These are phyloP conservation scores for Trachythela sp. DNA, from an alignment of 64 coral and sea anemone species.

Conservation along the genomic window DNA sequence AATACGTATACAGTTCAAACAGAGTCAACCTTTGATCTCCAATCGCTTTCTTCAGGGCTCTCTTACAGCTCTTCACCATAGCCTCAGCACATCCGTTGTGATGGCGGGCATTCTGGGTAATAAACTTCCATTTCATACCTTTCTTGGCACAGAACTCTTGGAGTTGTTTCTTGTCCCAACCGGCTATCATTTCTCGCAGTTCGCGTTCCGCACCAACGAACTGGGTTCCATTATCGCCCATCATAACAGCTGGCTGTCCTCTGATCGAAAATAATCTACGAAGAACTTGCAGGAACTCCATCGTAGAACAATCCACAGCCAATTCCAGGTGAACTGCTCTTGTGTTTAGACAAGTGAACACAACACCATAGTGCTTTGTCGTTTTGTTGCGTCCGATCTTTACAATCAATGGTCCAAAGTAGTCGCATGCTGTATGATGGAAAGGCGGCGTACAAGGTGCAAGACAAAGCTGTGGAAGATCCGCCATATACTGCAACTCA, in stretches of 20 bases:
- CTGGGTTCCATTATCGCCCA: constrained; percentile 45
- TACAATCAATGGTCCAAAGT: constrained; percentile 32
- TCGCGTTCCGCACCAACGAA: constrained; percentile 29
- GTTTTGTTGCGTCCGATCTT: constrained; percentile 20
- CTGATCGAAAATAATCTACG: constrained; percentile 41
- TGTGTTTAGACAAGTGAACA: constrained; percentile 47
- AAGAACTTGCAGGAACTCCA: constrained; percentile 53
- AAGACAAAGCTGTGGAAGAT: not conserved
- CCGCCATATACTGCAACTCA: not conserved
- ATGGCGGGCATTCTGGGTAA: constrained; percentile 13
- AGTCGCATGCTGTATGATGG: constrained; percentile 26
- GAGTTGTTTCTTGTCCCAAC: constrained; percentile 1
- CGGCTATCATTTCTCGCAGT: constrained; percentile 16
- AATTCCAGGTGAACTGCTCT: constrained; percentile 43
- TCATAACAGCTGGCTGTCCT: constrained; percentile 27
- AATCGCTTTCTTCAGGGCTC: constrained; percentile 27
- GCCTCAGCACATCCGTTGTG: constrained; percentile 23
- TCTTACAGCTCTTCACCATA: constrained; percentile 37
- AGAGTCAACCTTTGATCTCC: constrained; percentile 23
- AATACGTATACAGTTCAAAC: constrained; percentile 40
- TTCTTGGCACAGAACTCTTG: constrained; percentile 41
- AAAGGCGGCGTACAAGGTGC: not conserved
- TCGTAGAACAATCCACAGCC: constrained; percentile 19
- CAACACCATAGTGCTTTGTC: constrained; percentile 8
- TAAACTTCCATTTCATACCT: constrained; percentile 45